Evolutionary conservation across 2,797 vertebrate genomes (phyloP), one percentile per base, ranked within the genome.

Genomic region (Pseudomugil tenellus): DNA sequence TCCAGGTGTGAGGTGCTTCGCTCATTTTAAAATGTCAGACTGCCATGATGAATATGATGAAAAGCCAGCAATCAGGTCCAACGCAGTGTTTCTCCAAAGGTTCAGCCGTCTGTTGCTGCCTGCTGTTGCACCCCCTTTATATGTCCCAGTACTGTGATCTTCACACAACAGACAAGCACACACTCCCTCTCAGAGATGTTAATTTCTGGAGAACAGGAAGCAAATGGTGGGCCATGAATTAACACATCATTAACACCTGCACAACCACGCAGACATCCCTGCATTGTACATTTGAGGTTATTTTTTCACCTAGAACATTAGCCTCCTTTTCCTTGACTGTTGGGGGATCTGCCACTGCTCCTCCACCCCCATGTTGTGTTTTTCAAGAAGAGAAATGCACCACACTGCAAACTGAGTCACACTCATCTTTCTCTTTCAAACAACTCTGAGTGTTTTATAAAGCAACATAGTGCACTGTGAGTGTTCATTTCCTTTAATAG

Each of bases 401-500:
- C 12, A 6, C 67, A 31, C 58, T 68, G 63, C 72, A 77, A 29
- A 77, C 79, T 91, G 84, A 87, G 68, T 87, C 85, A 86, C 55
- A 46, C 79, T 72, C 41, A 11, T 63, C 75, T 77, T 72, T 32
- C 58, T 48, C 71, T 81, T 80, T 82, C 70, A 80, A 81, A 78
- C 53, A 74, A 67, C 68, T 68, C 49, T 67, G 69, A 60, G 56
- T 17, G 16, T 58, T 83, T 80, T 54, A 61, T 79, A 69, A 83
- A 73, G 55, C 48, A 77, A 68, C 81, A 79, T 62, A 66, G 49
- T 57, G 76, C 12, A 9, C 70, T 9, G 49, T 43, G 66, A 80
- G 74, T 83, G 67, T 84, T 87, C 58, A 81, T 87, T 87, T 78
- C 80, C 72, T 87, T 90, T 83, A 87, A 87, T 81, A 83, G 78